Evolutionary conservation across 2,888 invertebrate species (phyloP).

Genomic region (Drosophila paranaensis): DNA sequence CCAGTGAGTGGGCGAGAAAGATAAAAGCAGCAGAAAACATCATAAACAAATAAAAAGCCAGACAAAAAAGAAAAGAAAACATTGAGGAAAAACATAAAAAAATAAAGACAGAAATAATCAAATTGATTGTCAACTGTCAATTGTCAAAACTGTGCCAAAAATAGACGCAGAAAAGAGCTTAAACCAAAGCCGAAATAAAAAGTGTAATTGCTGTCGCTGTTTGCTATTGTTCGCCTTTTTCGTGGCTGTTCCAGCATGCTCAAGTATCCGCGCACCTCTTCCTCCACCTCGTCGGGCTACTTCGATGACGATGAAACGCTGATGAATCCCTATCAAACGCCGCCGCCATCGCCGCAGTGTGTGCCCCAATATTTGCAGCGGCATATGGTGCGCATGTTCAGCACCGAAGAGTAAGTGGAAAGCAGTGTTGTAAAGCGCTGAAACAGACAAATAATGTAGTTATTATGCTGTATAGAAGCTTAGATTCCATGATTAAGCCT

Average conservation of each 20-base stretch:
- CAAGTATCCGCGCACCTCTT: constrained; percentile 82
- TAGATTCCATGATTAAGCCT: background rate
- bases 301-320: constrained; percentile 81
- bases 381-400: constrained; percentile 84
- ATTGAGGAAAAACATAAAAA: background rate
- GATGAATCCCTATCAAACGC: constrained; percentile 80
- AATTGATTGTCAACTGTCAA: constrained; percentile 13
- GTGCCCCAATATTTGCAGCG: constrained; percentile 78
- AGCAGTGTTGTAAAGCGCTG: constrained; percentile 1
- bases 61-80: background rate
- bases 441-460: background rate
- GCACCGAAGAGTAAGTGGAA: constrained; percentile 83
- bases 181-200: background rate
- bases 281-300: constrained; percentile 81
- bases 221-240: constrained; percentile 18
- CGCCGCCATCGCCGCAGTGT: constrained; percentile 76
- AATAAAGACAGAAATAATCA: constrained; percentile 4
- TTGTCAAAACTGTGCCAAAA: constrained; percentile 49
- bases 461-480: too few relatives aligned
- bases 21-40: constrained; percentile 16
- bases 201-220: constrained; percentile 11
- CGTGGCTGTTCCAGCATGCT: constrained; percentile 53
- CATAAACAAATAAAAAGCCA: constrained; percentile 10
- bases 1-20: constrained; percentile 38
- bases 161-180: constrained; percentile 27